These are phyloP conservation scores for Colossoma macropomum DNA, from an alignment of 2,113 vertebrate genomes.

Conservation along the genomic window DNA sequence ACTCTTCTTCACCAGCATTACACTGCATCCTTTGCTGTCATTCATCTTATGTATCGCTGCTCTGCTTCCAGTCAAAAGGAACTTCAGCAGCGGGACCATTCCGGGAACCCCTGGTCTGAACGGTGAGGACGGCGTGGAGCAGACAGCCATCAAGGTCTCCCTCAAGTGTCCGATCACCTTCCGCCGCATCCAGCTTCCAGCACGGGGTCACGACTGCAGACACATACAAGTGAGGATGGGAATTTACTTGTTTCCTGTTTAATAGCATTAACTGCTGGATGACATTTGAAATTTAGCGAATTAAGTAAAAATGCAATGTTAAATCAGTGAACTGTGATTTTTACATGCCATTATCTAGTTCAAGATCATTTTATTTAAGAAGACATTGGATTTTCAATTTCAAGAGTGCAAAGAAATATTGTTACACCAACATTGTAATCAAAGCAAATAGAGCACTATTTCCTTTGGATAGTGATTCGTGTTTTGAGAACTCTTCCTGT, in stretches of 20 bases:
- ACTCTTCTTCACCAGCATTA: neutral
- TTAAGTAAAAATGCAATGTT: too few species aligned
- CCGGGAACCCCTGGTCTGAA: slow-evolving; percentile 91
- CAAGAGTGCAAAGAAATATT: too few species aligned
- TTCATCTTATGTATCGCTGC: neutral
- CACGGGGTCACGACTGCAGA: slow-evolving; percentile 91
- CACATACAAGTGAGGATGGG: slow-evolving; percentile 87
- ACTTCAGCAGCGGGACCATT: slow-evolving; percentile 93
- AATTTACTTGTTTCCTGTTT: neutral
- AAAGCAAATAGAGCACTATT: too few species aligned
- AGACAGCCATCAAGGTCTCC: slow-evolving; percentile 96
- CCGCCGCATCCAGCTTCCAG: slow-evolving; percentile 94
- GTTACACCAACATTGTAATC: too few species aligned
- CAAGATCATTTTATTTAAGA: too few species aligned
- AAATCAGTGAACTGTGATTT: too few species aligned
- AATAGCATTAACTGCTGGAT: neutral
- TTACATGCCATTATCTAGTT: too few species aligned
- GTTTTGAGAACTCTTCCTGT: too few species aligned
- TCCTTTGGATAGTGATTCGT: too few species aligned
- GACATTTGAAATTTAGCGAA: neutral
- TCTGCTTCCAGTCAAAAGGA: slow-evolving; percentile 85
- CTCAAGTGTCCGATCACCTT: slow-evolving; percentile 98
- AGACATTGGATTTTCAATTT: too few species aligned
- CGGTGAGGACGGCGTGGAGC: slow-evolving; percentile 93
- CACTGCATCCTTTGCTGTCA: neutral